Evolutionary conservation across 2,888 invertebrate species (phyloP).

Genomic region (Limnephilus lunatus): DNA sequence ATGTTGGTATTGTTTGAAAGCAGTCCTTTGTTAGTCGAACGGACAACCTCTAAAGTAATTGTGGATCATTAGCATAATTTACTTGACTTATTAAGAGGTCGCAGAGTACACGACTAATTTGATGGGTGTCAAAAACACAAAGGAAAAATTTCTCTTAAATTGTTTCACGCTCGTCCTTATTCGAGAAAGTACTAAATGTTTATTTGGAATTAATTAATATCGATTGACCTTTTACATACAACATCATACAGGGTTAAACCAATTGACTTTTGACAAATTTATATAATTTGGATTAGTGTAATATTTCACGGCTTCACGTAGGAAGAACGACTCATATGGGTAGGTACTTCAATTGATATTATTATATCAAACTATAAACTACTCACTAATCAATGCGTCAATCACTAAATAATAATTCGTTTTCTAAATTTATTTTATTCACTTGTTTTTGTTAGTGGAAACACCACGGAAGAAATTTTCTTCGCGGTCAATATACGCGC

Average conservation of each 20-base stretch:
- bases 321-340: background rate
- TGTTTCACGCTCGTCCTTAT: slow-evolving; percentile 25
- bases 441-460: background rate
- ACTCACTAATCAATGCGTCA: background rate
- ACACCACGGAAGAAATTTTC: slow-evolving; percentile 47
- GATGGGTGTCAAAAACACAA: slow-evolving; percentile 5
- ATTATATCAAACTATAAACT: background rate
- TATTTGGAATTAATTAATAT: background rate
- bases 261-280: slow-evolving; percentile 25
- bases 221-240: slow-evolving; percentile 2
- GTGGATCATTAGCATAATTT: slow-evolving; percentile 9
- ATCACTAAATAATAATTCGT: background rate
- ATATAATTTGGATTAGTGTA: background rate
- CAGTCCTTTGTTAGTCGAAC: slow-evolving; percentile 34
- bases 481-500: slow-evolving; percentile 27
- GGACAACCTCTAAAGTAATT: background rate
- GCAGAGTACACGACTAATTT: slow-evolving; percentile 10
- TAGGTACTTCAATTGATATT: background rate
- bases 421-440: background rate
- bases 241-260: background rate
- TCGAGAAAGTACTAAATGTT: background rate
- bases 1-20: slow-evolving; percentile 15
- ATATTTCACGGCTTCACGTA: background rate
- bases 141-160: slow-evolving; percentile 27
- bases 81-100: background rate